phyloP scores from a whole-genome alignment of 2,113 vertebrate species.

The Sterna hirundo region DNA sequence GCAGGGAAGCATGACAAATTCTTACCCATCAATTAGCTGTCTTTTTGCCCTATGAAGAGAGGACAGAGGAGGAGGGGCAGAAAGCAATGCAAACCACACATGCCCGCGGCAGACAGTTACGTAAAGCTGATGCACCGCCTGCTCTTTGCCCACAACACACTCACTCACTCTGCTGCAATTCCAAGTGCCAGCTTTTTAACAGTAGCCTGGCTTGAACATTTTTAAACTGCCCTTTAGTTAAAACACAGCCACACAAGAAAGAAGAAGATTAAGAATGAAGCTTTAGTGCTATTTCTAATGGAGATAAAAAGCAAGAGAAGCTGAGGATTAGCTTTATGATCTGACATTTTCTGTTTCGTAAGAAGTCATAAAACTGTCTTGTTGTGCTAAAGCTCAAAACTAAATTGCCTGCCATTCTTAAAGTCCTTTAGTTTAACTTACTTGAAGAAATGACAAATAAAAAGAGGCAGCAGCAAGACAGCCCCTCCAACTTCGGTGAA shows the following conservation, averaged over 20 bases:
- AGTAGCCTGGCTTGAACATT: not conserved
- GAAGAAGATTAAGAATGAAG: not conserved
- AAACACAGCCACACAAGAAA: not conserved
- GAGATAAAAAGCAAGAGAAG: not conserved
- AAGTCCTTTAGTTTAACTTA: not conserved
- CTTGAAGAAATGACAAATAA: not conserved
- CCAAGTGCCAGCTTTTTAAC: not conserved
- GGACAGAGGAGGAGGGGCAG: not conserved
- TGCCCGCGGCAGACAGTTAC: not conserved
- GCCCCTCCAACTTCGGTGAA: not conserved
- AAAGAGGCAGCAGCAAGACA: not conserved
- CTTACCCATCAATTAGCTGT: constrained; percentile 33
- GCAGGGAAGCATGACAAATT: constrained; percentile 21
- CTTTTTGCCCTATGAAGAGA: not conserved
- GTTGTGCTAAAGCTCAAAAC: not conserved
- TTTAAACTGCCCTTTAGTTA: not conserved
- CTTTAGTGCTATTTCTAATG: not conserved
- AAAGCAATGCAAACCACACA: not conserved
- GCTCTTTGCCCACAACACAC: not conserved
- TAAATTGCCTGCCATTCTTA: not conserved
- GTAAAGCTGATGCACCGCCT: constrained; percentile 7
- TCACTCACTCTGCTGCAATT: not conserved
- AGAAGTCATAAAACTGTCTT: not conserved
- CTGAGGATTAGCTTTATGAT: not conserved
- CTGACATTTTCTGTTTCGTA: not conserved